These are phyloP conservation scores for Sinella curviseta DNA, from an alignment of 1,140 invertebrate genomes.

Conservation along the genomic window DNA sequence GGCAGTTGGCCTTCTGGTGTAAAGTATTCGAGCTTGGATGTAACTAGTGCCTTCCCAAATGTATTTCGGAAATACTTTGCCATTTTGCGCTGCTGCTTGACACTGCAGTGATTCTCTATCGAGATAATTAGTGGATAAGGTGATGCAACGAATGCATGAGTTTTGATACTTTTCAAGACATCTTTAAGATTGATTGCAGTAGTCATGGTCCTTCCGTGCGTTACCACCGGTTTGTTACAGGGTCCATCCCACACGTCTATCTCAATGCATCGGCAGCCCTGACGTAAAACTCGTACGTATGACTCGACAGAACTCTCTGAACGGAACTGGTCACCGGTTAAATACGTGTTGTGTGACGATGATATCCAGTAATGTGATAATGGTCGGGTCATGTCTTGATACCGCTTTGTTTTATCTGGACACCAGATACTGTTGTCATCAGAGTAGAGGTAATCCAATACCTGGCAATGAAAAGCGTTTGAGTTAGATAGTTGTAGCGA, in stretches of 20 bases:
- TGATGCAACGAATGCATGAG: neutral
- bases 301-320: neutral
- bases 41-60: slow-evolving; percentile 83
- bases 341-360: neutral
- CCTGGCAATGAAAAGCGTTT: too few relatives aligned
- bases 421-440: neutral
- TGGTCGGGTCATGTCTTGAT: neutral
- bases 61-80: slow-evolving; percentile 63
- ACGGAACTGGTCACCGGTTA: neutral
- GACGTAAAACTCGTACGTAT: neutral
- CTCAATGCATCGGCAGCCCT: neutral
- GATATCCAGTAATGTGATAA: too few relatives aligned
- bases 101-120: neutral
- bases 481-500: too few relatives aligned
- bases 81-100: neutral
- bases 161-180: neutral
- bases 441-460: neutral
- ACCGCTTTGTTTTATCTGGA: neutral
- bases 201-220: neutral
- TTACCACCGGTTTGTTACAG: neutral
- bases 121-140: neutral
- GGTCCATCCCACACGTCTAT: neutral
- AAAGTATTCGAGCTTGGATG: slow-evolving; percentile 75
- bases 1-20: slow-evolving; percentile 69
- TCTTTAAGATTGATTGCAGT: neutral